Evolutionary conservation across 1,140 invertebrate species (phyloP).

Genomic region (Apis mellifera): Amel_HAv3.1 CM009931.2:21447501-21448000

Average conservation of each 20-base stretch:
- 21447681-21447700: neutral
- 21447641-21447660: neutral
- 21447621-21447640: neutral
- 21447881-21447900: constrained; percentile 36
- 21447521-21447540: too few relatives aligned
- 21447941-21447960: constrained; percentile 41
- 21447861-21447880: neutral
- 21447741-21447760: neutral
- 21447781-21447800: constrained; percentile 50
- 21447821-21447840: constrained; percentile 22
- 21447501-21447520: too few relatives aligned
- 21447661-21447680: neutral
- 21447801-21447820: constrained; percentile 47
- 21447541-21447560: too few relatives aligned
- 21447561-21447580: neutral
- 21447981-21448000: constrained; percentile 1
- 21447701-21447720: constrained; percentile 16
- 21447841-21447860: constrained; percentile 32
- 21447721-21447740: neutral
- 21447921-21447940: constrained; percentile 49
- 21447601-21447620: neutral
- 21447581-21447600: neutral
- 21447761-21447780: constrained; percentile 40
- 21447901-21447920: constrained; percentile 48
- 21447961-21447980: neutral